Evolutionary conservation across 2,797 vertebrate genomes (phyloP), one percentile per base, ranked within the genome.

Genomic region (Sebastes matsubarae): DNA sequence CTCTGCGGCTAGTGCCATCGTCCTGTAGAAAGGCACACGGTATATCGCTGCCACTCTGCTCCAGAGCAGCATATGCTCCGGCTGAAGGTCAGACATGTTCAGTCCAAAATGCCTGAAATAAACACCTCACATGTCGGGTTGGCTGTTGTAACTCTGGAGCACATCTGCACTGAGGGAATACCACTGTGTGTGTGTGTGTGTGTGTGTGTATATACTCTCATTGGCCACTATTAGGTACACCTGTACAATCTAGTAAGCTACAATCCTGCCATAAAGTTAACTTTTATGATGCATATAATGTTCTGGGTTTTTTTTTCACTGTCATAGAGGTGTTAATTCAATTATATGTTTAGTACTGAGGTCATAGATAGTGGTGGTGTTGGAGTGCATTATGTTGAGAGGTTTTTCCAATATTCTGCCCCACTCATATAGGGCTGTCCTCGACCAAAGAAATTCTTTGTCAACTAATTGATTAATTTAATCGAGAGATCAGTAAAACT

Each of bases 61-160:
- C 85, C 82, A 80, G 79, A 54, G 25, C 76, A 95, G 92, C 96
- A 96, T 96, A 96, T 96, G 96, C 91, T 95, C 79, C 83, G 22
- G 91, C 94, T 93, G 95, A 95, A 96, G 94, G 94, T 95, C 95
- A 94, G 91, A 88, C 88, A 89, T 84, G 89, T 91, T 91, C 90
- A 85, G 89, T 92, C 93, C 90, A 95, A 94, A 94, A 83, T 38
- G 90, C 85, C 85, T 79, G 87, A 90, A 90, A 94, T 89, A 93
- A 92, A 92, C 86, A 82, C 80, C 84, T 87, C 86, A 82, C 83
- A 82, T 79, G 84, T 86, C 88, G 77, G 52, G 25, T 79, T 61
- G 78, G 86, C 82, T 84, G 84, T 42, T 52, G 84, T 67, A 86
- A 89, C 86, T 79, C 72, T 74, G 86, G 81, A 87, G 76, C 81